These are phyloP conservation scores for Papilio machaon DNA, from an alignment of 1,140 invertebrate genomes.

Conservation along the genomic window DNA sequence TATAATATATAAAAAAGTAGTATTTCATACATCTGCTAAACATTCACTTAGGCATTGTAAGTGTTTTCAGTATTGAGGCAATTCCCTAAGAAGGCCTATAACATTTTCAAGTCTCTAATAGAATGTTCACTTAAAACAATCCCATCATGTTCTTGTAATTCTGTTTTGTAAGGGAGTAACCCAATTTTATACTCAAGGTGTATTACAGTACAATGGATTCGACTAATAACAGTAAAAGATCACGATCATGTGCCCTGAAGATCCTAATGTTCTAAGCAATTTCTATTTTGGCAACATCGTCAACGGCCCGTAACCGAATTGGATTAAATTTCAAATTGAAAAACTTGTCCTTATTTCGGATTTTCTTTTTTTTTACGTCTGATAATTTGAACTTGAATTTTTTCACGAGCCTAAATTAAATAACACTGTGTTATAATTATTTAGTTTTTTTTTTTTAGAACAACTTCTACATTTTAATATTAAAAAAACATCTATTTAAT, in stretches of 20 bases:
- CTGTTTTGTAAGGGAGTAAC: slow-evolving; percentile 34
- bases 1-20: too few species aligned
- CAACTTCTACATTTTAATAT: background rate
- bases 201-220: slow-evolving; percentile 16
- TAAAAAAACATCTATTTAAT: background rate
- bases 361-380: background rate
- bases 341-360: slow-evolving; percentile 2
- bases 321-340: slow-evolving; percentile 28
- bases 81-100: slow-evolving; percentile 20
- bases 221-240: slow-evolving; percentile 38
- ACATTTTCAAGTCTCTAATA: slow-evolving; percentile 27
- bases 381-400: background rate
- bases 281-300: slow-evolving; percentile 42
- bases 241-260: slow-evolving; percentile 29
- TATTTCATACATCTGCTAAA: background rate
- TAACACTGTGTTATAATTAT: background rate
- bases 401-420: background rate
- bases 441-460: background rate
- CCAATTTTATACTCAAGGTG: slow-evolving; percentile 20
- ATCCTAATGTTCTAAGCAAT: slow-evolving; percentile 36
- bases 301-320: slow-evolving; percentile 35
- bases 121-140: slow-evolving; percentile 41
- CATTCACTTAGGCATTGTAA: background rate
- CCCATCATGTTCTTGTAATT: slow-evolving; percentile 29
- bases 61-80: background rate